Conservation (phyloP, 64 coral and sea anemone genomes). For the Dendronephthya gigantea region DNA sequence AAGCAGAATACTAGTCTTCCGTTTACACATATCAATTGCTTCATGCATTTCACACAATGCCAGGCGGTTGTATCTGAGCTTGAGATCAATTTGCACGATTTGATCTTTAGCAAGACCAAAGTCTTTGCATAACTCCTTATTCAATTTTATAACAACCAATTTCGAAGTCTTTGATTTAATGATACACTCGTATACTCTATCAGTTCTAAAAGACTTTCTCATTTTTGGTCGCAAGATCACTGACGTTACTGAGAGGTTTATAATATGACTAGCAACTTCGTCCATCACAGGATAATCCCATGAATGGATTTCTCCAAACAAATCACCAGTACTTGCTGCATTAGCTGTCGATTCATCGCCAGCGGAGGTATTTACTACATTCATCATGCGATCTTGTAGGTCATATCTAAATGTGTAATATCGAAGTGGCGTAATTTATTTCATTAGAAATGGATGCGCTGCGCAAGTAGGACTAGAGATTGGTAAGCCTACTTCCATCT, state of each 20-base stretch:
- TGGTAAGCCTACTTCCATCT: too few species aligned
- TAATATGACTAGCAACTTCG: background rate
- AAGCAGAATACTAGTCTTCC: background rate
- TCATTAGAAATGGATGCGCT: too few species aligned
- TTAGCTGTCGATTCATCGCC: background rate
- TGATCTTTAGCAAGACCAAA: background rate
- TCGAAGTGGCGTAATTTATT: too few species aligned
- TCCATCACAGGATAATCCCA: background rate
- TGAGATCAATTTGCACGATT: background rate
- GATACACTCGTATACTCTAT: background rate
- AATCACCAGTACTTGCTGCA: background rate
- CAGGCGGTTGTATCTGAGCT: background rate
- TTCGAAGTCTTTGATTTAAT: background rate
- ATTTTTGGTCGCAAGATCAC: background rate
- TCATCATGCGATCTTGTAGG: background rate
- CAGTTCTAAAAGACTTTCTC: background rate
- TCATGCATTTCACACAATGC: background rate
- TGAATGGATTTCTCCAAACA: background rate
- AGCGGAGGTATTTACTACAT: background rate
- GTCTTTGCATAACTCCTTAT: background rate
- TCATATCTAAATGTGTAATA: background rate
- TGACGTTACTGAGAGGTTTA: background rate
- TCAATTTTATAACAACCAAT: background rate
- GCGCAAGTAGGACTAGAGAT: too few species aligned
- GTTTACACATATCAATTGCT: background rate